phyloP scores from a whole-genome alignment of 2,113 vertebrate species.

The Corythoichthys intestinalis region DNA sequence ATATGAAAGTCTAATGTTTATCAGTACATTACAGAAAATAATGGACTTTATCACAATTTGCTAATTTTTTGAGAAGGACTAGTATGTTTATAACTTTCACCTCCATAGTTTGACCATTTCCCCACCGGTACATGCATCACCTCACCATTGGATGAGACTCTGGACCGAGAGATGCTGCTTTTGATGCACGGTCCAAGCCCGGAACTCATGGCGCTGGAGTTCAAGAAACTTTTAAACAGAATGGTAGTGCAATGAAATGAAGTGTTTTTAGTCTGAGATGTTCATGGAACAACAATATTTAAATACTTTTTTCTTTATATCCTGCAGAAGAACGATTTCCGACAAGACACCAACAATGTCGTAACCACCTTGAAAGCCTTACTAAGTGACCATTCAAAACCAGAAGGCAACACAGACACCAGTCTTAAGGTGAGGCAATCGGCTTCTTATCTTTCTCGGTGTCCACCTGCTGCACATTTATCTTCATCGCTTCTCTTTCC shows the following conservation, averaged over 20 bases:
- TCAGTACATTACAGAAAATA: too few relatives aligned
- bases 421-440: conserved; percentile 65
- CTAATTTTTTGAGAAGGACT: too few relatives aligned
- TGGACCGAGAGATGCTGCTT: conserved; percentile 79
- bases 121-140: conserved; percentile 38
- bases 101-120: conserved; percentile 44
- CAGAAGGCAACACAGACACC: conserved; percentile 33
- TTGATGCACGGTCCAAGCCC: conserved; percentile 74
- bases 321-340: conserved; percentile 68
- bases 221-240: conserved; percentile 65
- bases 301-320: background rate
- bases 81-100: too few relatives aligned
- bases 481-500: conserved; percentile 24
- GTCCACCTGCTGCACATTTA: conserved; percentile 39
- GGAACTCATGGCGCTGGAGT: conserved; percentile 70
- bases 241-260: conserved; percentile 63
- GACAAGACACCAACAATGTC: conserved; percentile 57
- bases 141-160: conserved; percentile 64
- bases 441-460: conserved; percentile 1
- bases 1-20: too few relatives aligned
- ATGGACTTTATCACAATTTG: too few relatives aligned
- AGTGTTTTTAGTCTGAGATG: background rate
- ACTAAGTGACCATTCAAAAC: conserved; percentile 32
- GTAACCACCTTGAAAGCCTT: conserved; percentile 45
- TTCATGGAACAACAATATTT: background rate